Conservation (phyloP, 2,113 vertebrate species). For the Percopsis transmontana region DNA sequence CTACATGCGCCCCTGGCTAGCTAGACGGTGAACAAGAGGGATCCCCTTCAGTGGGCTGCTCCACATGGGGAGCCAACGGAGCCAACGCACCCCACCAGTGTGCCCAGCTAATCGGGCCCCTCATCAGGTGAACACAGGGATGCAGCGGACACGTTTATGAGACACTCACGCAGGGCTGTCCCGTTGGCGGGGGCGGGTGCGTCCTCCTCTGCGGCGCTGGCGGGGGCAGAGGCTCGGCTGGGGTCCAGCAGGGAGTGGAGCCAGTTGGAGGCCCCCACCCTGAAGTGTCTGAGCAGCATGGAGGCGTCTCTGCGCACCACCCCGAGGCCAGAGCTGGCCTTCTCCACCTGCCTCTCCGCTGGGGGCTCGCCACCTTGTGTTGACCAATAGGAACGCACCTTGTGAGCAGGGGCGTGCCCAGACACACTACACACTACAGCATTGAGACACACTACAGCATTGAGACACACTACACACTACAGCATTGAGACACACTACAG, state of each 20-base stretch:
- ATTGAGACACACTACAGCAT: too few species aligned
- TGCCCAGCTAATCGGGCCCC: too few species aligned
- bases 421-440: too few species aligned
- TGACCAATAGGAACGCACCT: neutral
- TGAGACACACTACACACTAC: too few species aligned
- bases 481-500: too few species aligned
- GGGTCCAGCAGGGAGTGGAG: conserved; percentile 84
- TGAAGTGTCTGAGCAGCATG: conserved; percentile 81
- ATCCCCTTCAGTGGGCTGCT: too few species aligned
- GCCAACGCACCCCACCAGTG: too few species aligned
- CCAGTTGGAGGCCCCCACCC: conserved; percentile 86
- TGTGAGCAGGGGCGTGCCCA: neutral
- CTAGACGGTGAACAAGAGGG: too few species aligned
- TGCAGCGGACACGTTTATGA: neutral
- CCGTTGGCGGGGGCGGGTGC: conserved; percentile 42
- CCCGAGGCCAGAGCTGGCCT: conserved; percentile 76
- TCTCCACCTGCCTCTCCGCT: conserved; percentile 76
- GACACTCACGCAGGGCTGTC: conserved; percentile 20
- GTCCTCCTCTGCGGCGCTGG: conserved; percentile 44
- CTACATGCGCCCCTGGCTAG: too few species aligned
- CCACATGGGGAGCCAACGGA: too few species aligned
- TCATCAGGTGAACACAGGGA: too few species aligned
- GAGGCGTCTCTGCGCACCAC: conserved; percentile 82
- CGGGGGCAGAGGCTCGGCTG: conserved; percentile 50
- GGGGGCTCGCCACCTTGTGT: conserved; percentile 76